A percentile compares a stretch with the other conserved stretches of the same genome.
Conservation (phyloP, 37 sponge, comb jelly and placozoan genomes). For the Agelas oroides region DNA sequence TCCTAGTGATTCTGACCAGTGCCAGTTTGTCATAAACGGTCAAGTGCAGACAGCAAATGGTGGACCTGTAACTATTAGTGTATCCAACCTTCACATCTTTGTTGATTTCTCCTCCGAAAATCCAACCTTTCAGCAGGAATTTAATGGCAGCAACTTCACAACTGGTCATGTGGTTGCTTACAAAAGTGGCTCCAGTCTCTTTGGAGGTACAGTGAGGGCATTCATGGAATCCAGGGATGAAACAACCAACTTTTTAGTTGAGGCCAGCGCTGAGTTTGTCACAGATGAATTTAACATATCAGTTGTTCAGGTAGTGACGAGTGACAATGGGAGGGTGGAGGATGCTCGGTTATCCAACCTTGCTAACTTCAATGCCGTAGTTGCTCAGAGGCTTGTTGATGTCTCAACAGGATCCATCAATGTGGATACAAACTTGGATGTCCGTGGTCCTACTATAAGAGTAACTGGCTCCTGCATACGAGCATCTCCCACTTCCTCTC, state of each 20-base stretch:
- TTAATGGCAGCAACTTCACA: slow-evolving; percentile 24
- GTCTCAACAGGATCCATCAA: too few species aligned
- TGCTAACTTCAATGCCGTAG: too few species aligned
- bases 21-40: slow-evolving; percentile 25
- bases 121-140: slow-evolving; percentile 29
- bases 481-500: background rate
- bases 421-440: too few species aligned
- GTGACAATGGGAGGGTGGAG: too few species aligned
- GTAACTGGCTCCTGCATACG: too few species aligned
- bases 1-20: background rate
- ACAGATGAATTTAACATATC: slow-evolving; percentile 31
- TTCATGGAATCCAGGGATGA: background rate
- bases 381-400: too few species aligned
- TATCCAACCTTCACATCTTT: slow-evolving; percentile 26
- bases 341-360: too few species aligned
- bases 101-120: slow-evolving; percentile 46
- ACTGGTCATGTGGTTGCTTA: background rate
- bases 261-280: slow-evolving; percentile 6
- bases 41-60: slow-evolving; percentile 16
- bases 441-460: too few species aligned
- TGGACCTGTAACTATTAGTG: background rate
- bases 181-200: background rate
- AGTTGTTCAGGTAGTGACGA: slow-evolving; percentile 33
- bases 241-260: slow-evolving; percentile 10
- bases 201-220: slow-evolving; percentile 40